Base-by-base conservation (phyloP, 2,113 vertebrate species). In the Microtus pennsylvanicus region DNA sequence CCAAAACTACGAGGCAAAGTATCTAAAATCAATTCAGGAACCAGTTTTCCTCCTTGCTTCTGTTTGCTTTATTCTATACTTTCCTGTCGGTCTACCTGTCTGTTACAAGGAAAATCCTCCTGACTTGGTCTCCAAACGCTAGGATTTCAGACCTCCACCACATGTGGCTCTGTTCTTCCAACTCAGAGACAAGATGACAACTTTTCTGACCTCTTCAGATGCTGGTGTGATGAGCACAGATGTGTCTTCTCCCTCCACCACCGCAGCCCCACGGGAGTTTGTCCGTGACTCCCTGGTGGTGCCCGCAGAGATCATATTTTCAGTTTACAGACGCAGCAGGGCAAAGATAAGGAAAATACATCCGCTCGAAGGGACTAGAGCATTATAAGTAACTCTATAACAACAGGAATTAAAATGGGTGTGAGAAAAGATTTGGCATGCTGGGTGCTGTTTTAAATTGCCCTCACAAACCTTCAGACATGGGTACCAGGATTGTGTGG, bases 401-500 rank as follows among this genome's bases (percentile, higher is more conserved):
- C 35, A 83, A 81, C 7, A 58, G 16, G 63, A 96, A 85, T 33
- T 80, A 26, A 91, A 61, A 17, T 52, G 28, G 38, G 33, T 58
- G 24, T 38, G 26, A 76, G 45, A 87, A 82, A 94, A 89, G 52
- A 63, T 55, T 28, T 2, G 28, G 30, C 70, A 67, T 38, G 50
- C 61, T 90, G 45, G 72, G 82, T 52, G 61, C 4, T 81, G 16
- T 76, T 26, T 69, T 35, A 50, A 94, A 90, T 4, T 30, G 63
- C 2, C 86, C 55, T 83, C 30, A 50, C 28, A 74, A 30, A 33
- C 5, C 88, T 80, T 35, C 80, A 76, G 50, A 55, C 42, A 86
- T 17, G 96, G 70, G 58, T 85, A 72, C 80, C 82, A 90, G 77
- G 65, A 76, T 26, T 70, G 85, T 16, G 96, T 63, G 74, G 85